phyloP scores from a whole-genome alignment of 2,797 vertebrate genomes.

The Tauraco hartlaubi region DNA sequence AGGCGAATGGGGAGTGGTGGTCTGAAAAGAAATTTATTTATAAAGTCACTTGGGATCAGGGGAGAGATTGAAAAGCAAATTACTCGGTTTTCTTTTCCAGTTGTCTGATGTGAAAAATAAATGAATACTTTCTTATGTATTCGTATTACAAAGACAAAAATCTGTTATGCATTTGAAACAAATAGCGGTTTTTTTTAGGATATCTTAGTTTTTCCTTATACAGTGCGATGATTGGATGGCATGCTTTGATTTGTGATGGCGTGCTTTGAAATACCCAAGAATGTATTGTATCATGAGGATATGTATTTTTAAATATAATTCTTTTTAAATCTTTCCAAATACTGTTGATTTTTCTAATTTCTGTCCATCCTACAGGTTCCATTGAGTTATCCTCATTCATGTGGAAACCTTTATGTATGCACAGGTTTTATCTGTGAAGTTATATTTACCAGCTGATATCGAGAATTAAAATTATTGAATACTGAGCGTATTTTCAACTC shows the following conservation, averaged over 20 bases:
- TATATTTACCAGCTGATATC: neutral
- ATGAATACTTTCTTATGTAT: neutral
- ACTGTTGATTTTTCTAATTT: neutral
- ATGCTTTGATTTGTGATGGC: neutral
- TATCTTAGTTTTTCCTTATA: neutral
- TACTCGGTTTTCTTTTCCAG: neutral
- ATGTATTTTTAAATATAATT: neutral
- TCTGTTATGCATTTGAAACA: neutral
- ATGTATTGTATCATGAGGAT: neutral
- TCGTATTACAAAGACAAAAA: neutral
- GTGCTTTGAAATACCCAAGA: neutral
- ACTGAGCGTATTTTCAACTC: neutral
- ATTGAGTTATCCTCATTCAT: neutral
- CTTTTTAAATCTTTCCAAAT: neutral
- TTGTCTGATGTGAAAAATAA: neutral
- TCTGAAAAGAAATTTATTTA: neutral
- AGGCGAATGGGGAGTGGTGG: rapidly evolving
- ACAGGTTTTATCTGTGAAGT: neutral
- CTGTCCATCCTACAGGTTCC: neutral
- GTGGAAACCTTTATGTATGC: neutral
- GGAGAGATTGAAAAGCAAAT: neutral
- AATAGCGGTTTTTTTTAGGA: rapidly evolving
- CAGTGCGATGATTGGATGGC: neutral
- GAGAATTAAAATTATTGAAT: neutral
- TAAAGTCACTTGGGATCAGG: neutral